phyloP scores from a whole-genome alignment of 1,140 invertebrate species.

The Brachionus sp. region DNA sequence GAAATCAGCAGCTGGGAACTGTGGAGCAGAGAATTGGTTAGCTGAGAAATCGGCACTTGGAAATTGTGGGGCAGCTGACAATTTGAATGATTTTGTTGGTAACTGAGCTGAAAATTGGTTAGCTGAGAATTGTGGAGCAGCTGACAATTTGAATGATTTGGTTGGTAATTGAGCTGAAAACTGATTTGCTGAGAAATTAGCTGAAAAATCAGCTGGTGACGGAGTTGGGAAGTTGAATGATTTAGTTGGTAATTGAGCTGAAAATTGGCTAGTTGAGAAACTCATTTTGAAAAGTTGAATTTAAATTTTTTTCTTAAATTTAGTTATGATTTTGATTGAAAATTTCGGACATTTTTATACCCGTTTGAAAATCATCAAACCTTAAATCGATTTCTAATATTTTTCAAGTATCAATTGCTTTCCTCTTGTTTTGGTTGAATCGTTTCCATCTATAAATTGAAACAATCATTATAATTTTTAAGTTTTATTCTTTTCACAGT shows the following conservation, averaged over 20 bases:
- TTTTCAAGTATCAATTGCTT: not conserved
- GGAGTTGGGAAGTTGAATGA: not conserved
- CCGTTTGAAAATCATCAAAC: not conserved
- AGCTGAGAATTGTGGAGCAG: conserved; percentile 1
- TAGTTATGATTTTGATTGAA: not conserved
- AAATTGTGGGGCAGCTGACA: not conserved
- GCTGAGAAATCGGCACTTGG: not conserved
- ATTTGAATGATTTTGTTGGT: not conserved
- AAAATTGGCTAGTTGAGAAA: not conserved
- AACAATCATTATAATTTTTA: not conserved
- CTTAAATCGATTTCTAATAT: not conserved
- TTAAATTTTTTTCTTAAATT: not conserved
- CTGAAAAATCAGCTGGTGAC: not conserved
- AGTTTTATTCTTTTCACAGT: not conserved
- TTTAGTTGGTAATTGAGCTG: not conserved
- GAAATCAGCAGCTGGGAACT: no score
- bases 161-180: not conserved
- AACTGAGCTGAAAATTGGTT: not conserved
- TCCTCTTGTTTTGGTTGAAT: not conserved
- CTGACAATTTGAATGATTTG: not conserved
- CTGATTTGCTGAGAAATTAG: not conserved
- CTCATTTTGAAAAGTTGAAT: not conserved
- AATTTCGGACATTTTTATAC: not conserved
- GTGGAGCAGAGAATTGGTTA: not conserved
- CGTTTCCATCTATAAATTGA: not conserved